Conservation (phyloP, 2,113 vertebrate genomes). For the Phyllostomus hastatus region DNA sequence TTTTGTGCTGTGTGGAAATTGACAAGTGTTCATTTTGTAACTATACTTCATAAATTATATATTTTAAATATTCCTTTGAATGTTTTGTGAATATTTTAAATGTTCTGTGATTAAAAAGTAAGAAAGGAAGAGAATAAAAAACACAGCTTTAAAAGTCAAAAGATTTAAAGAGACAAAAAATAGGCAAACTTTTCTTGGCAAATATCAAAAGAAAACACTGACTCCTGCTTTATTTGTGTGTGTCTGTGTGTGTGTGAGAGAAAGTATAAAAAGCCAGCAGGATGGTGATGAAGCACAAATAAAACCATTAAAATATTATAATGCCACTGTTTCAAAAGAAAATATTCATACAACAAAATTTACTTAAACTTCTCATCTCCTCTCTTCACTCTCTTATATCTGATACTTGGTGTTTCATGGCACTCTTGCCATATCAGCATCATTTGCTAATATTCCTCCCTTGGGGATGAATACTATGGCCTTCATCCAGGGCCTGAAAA, state of each 20-base stretch:
- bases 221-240: background rate
- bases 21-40: background rate
- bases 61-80: background rate
- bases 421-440: background rate
- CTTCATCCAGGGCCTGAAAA: background rate
- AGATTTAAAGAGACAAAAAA: background rate
- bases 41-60: background rate
- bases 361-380: background rate
- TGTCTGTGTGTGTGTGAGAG: background rate
- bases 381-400: background rate
- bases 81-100: background rate
- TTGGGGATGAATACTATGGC: background rate
- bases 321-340: background rate
- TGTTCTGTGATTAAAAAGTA: background rate
- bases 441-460: background rate
- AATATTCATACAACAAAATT: background rate
- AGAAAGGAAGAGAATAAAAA: background rate
- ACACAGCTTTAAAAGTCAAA: background rate
- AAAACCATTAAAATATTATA: background rate
- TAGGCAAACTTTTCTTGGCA: background rate
- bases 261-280: background rate
- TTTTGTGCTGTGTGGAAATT: background rate
- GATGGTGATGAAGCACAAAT: background rate
- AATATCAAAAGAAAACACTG: background rate
- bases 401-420: background rate